Base-by-base conservation (phyloP, 2,888 invertebrate species). In the Alcis repandata region DNA sequence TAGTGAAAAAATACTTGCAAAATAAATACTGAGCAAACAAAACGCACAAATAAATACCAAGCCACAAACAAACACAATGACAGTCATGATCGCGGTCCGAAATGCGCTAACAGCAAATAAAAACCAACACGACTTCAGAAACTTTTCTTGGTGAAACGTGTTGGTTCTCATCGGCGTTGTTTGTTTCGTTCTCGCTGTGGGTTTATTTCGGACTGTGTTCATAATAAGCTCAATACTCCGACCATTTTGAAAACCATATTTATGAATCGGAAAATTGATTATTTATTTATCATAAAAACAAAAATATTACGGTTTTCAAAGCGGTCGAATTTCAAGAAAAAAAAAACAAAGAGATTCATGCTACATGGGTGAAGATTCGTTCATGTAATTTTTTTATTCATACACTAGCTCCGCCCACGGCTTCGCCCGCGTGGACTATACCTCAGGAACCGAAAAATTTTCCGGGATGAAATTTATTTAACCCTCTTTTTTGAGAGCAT, bases 1-100 rank as follows among this genome's bases (percentile, higher is more conserved):
- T 27, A 17, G 36, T n/a, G 36, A 20, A 45, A 52, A 45, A 52
- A 27, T 19, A 32, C 13, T 56, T 33, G n/a, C 33, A 19, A 4
- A 33, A 45, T 27, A 20, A 36, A 45, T 56, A 20, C 19, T n/a
- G 45, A 60, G 58, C 54, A 68, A 65, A 70, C 32, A 60, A 52
- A 71, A 60, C 64, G 72, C 78, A 79, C 79, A 79, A 71, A 79
- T 73, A 77, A 72, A 59, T 68, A 69, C 63, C 70, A 77, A 74
- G 70, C 71, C 54, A 70, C 54, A 63, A 53, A 67, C 54, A 67
- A 64, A 72, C 63, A 67, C 69, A 73, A 64, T 63, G 54, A 69
- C 65, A 68, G 62, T 32, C 68, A 67, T 11, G 19, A 11, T 13
- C 9, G 22, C 4, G 11, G 11, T 36, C 36, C 11, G 9, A 36